Base-by-base conservation (phyloP, 2,888 invertebrate genomes). In the Dermolepida albohirtum region DNA sequence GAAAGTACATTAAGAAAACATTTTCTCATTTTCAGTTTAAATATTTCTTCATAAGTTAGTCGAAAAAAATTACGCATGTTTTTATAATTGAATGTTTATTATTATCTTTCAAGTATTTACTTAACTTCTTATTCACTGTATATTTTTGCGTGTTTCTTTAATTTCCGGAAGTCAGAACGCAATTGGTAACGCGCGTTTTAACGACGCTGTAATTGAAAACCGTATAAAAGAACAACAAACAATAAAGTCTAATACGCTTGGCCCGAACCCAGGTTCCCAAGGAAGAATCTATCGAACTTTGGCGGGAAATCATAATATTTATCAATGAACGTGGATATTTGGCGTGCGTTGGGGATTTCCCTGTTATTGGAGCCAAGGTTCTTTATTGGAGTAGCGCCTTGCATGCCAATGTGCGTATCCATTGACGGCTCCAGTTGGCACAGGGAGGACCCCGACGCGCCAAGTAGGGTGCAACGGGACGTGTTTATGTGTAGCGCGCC, bases 351-450 rank as follows among this genome's bases (percentile, higher is more conserved):
- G 70, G 74, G 76, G 76, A 74, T 76, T 77, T 76, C 77, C 77
- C 75, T 70, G 72, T 77, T 75, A 75, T 71, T 73, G 73, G 73
- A 77, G 78, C 78, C 78, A 79, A 78, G 76, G 76, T 75, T 75
- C 74, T 74, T 72, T 74, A 75, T 73, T 75, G 74, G 74, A 74
- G 71, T 72, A 44, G 67, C 73, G 75, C 73, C 75, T 72, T 72
- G 70, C 72, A 72, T 77, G 76, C 76, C 76, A 77, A 76, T 74
- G 75, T 77, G 76, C 75, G 75, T 77, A 71, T 75, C 76, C 77
- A 78, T 76, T 78, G 75, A 77, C 75, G 74, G 77, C 78, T 80
- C 79, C 78, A 80, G 79, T 80, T 81, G 81, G 81, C 81, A 78
- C 77, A 75, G 74, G 75, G 74, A 74, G 76, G 72, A 74, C 74